Percentiles rank a stretch among this genome's conserved stretches.
These are phyloP conservation scores for Ptilorrhoa leucosticta DNA, from an alignment of 2,113 vertebrate species.

Conservation along the genomic window DNA sequence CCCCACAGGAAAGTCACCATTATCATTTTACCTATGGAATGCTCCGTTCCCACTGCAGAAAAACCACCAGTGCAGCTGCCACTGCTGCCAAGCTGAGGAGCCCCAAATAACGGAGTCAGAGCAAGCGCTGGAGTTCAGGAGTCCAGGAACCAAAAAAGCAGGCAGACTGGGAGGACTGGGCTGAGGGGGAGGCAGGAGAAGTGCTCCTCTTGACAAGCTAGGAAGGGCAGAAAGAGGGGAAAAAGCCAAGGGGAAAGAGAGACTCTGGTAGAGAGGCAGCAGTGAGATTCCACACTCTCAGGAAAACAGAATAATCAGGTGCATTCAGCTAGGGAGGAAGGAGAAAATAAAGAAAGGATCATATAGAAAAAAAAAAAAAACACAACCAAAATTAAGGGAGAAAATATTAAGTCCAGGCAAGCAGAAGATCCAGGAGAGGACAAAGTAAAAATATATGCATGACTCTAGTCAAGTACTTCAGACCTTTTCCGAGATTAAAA, in stretches of 20 bases:
- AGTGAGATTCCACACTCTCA: not conserved
- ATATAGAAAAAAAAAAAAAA: not conserved
- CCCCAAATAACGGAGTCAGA: not conserved
- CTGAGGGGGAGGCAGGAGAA: not conserved
- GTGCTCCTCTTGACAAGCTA: not conserved
- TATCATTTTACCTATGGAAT: conserved; percentile 66
- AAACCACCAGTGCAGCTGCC: conserved; percentile 50
- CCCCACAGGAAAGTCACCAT: conserved; percentile 28
- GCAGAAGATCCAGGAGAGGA: not conserved
- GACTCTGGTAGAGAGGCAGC: not conserved
- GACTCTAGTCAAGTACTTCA: not conserved
- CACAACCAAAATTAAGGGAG: not conserved
- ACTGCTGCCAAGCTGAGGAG: not conserved
- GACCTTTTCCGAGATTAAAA: not conserved
- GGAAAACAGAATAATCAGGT: not conserved
- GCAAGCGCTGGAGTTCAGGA: not conserved
- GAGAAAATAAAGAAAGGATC: not conserved
- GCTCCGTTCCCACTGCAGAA: conserved; percentile 28
- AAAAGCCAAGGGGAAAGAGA: not conserved
- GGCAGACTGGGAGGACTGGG: not conserved
- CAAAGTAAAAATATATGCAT: not conserved
- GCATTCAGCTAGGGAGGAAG: not conserved
- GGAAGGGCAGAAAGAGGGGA: not conserved
- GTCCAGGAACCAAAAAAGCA: conserved; percentile 10
- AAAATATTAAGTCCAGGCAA: not conserved